Evolutionary conservation across 2,113 vertebrate species (phyloP), one percentile per base, ranked within the genome.

Genomic region (Megaceryle torquata): DNA sequence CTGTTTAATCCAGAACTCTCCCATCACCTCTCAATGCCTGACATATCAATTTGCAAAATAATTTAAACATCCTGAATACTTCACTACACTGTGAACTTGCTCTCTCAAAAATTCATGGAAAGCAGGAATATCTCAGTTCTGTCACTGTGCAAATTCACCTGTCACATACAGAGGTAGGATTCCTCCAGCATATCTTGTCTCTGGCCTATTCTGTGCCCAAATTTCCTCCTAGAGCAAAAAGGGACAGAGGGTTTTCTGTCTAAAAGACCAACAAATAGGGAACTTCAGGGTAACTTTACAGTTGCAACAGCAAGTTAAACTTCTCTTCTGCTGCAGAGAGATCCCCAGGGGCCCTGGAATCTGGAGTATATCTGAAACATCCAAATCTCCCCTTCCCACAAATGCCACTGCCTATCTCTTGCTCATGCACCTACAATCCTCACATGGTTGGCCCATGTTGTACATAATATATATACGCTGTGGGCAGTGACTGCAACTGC

Each of bases 381-480:
- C 20, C 33, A 48, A 7, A 28, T 51, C 13, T 81, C n/a, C 56
- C 44, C 17, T 20, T 16, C 9, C 35, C 29, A 63, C 35, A 35
- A 17, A 61, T 43, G 20, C 22, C 35, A 41, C 33, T 1, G 1
- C 9, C 35, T 43, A 7, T 8, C 19, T 67, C 56, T 39, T 63
- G 13, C 28, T 60, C 3, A 5, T 21, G 67, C 48, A 57, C 33
- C 50, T 35, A 26, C 39, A 91, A 1, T 22, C 24, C 41, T 91
- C n/a, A 14, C 15, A 9, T 3, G 21, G 29, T 4, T 63, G 61
- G 11, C 51, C 43, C 4, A 0, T 35, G 15, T 5, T 74, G 46
- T 21, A 16, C 11, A 3, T 48, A 51, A 26, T 18, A 31, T 5
- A 9, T 4, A 7, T 8, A 3, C 0, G 0, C 41, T 29, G 5